These are phyloP conservation scores for Lasioglossum marginatum DNA, from an alignment of 2,888 invertebrate genomes.

Conservation along the genomic window DNA sequence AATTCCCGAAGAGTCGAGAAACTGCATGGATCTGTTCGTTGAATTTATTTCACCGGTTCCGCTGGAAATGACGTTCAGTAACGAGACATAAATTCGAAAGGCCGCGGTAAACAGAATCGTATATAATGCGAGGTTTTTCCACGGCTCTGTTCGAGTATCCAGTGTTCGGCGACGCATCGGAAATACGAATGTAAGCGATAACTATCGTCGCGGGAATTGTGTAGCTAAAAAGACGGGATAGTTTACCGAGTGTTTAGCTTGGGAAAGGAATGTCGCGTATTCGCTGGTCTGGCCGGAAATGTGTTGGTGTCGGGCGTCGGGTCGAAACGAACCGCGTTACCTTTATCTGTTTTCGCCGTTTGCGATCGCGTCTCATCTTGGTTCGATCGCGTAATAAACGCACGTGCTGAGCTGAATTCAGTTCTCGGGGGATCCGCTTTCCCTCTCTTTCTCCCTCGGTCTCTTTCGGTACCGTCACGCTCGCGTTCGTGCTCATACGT, in stretches of 20 bases:
- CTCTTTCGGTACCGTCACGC: slow-evolving; percentile 21
- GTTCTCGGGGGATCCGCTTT: slow-evolving; percentile 62
- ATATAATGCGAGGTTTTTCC: slow-evolving; percentile 76
- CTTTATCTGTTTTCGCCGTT: slow-evolving; percentile 14
- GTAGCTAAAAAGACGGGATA: not conserved
- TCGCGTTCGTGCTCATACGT: slow-evolving; percentile 30
- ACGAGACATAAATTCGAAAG: slow-evolving; percentile 81
- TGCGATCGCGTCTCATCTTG: slow-evolving; percentile 27
- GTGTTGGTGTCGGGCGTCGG: slow-evolving; percentile 11
- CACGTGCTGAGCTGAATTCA: slow-evolving; percentile 70
- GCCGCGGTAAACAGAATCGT: slow-evolving; percentile 81
- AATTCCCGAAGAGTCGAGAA: slow-evolving; percentile 71
- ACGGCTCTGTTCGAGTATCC: slow-evolving; percentile 71
- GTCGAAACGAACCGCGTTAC: slow-evolving; percentile 47
- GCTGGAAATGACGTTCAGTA: slow-evolving; percentile 80
- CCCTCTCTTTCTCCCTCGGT: slow-evolving; percentile 14
- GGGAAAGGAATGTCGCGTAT: not conserved
- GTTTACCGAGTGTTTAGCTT: not conserved
- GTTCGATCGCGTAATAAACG: slow-evolving; percentile 50
- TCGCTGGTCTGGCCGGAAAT: not conserved
- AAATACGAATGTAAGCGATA: slow-evolving; percentile 26
- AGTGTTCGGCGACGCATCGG: slow-evolving; percentile 67
- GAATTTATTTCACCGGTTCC: slow-evolving; percentile 81
- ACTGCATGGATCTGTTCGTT: slow-evolving; percentile 76
- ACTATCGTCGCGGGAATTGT: not conserved